phyloP scores from a whole-genome alignment of 2,113 vertebrate species.

The Brachyhypopomus occidentalis region DNA sequence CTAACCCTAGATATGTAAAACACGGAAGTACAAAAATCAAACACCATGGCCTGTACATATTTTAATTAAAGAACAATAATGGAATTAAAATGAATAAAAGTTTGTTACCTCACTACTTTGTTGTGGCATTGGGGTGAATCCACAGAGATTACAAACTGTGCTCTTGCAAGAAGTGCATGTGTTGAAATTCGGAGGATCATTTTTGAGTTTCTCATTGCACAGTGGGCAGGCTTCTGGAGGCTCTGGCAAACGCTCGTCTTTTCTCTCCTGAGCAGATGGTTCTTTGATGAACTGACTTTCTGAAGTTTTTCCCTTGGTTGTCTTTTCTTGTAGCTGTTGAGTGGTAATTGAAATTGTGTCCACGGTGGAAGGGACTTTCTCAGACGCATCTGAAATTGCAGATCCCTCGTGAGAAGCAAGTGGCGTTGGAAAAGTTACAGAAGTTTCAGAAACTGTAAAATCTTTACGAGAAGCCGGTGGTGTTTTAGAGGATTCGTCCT shows the following conservation, averaged over 20 bases:
- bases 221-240: constrained; percentile 72
- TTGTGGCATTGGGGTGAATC: constrained; percentile 84
- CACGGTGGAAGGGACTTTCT: constrained; percentile 16
- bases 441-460: constrained; percentile 18
- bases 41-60: background rate
- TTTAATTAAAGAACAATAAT: background rate
- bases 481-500: constrained; percentile 44
- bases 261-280: constrained; percentile 56
- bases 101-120: constrained; percentile 78
- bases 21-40: background rate
- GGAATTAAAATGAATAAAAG: background rate
- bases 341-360: background rate
- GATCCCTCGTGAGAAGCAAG: constrained; percentile 18
- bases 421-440: background rate
- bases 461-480: constrained; percentile 36
- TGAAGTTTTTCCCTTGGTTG: constrained; percentile 5
- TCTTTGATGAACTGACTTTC: constrained; percentile 3
- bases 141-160: constrained; percentile 83
- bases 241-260: constrained; percentile 46
- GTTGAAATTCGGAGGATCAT: constrained; percentile 78
- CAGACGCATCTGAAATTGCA: constrained; percentile 16
- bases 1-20: no score
- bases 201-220: constrained; percentile 80
- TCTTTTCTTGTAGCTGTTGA: constrained; percentile 12
- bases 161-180: constrained; percentile 83